phyloP scores from a whole-genome alignment of 1,140 invertebrate genomes.

The Latrodectus geometricus region DNA sequence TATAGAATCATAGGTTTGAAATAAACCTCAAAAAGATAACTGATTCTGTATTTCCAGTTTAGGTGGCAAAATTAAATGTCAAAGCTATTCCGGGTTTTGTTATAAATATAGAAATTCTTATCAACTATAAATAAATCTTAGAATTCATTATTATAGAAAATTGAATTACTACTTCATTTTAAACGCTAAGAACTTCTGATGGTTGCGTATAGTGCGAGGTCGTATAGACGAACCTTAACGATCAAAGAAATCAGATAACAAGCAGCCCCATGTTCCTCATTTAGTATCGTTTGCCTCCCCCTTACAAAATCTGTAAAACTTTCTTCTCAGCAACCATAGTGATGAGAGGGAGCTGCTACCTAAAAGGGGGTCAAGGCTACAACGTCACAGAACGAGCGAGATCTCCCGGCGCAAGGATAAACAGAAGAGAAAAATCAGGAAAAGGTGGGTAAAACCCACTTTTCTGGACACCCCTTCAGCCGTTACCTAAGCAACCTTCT shows the following conservation, averaged over 20 bases:
- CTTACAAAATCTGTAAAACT: slow-evolving; percentile 23
- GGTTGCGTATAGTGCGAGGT: background rate
- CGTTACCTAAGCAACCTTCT: background rate
- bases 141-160: background rate
- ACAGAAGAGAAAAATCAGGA: background rate
- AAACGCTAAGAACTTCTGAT: background rate
- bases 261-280: background rate
- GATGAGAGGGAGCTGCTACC: slow-evolving; percentile 29
- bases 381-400: background rate
- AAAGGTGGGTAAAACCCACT: background rate
- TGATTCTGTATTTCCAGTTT: no score
- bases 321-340: slow-evolving; percentile 2
- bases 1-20: no score
- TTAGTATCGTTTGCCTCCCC: background rate
- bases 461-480: background rate
- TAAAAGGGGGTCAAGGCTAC: slow-evolving; percentile 38
- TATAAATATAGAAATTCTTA: no score
- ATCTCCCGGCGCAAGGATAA: background rate
- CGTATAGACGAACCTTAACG: background rate
- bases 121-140: background rate
- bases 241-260: background rate
- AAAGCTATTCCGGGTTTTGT: no score
- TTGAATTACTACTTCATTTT: background rate
- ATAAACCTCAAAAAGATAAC: no score
- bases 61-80: no score